Conservation (phyloP, 2,797 vertebrate genomes). For the Fringilla coelebs region DNA sequence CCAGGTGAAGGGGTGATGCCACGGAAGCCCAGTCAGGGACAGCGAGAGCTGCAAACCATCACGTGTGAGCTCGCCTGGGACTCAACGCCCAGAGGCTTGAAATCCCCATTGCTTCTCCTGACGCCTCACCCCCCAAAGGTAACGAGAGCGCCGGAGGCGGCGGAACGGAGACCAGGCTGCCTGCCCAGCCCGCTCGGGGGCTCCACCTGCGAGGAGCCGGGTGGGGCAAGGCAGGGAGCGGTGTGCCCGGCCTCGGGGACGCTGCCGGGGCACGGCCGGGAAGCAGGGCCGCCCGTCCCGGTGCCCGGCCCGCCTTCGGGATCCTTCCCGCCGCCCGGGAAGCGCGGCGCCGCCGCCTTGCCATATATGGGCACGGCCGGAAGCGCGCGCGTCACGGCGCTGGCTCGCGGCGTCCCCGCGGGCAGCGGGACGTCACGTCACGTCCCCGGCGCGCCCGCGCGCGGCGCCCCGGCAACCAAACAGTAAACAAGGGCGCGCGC, state of each 20-base stretch:
- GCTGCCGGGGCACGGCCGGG: too few species aligned
- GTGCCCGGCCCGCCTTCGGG: background rate
- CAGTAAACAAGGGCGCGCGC: slow-evolving; percentile 68
- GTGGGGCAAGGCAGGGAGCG: rapidly evolving
- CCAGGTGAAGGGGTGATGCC: rapidly evolving
- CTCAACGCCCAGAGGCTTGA: rapidly evolving
- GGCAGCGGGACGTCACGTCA: slow-evolving; percentile 68
- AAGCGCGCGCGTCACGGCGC: slow-evolving; percentile 72
- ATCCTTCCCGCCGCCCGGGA: background rate
- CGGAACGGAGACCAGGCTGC: rapidly evolving
- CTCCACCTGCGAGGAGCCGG: background rate
- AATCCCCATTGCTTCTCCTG: rapidly evolving
- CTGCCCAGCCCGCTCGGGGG: rapidly evolving
- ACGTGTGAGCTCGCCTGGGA: rapidly evolving
- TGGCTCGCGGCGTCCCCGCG: slow-evolving; percentile 52
- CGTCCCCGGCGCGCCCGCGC: slow-evolving; percentile 72
- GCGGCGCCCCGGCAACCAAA: slow-evolving; percentile 74
- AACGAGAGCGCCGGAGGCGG: rapidly evolving
- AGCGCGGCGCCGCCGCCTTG: background rate
- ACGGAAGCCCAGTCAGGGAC: rapidly evolving
- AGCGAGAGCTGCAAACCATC: background rate
- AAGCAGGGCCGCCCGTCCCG: rapidly evolving
- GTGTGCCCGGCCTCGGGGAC: too few species aligned
- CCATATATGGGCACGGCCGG: slow-evolving; percentile 82
- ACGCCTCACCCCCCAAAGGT: background rate